A percentile compares a stretch with the other conserved stretches of the same genome.
These are phyloP conservation scores for Poecilia velifera DNA, from an alignment of 2,797 vertebrate genomes.

Conservation along the genomic window DNA sequence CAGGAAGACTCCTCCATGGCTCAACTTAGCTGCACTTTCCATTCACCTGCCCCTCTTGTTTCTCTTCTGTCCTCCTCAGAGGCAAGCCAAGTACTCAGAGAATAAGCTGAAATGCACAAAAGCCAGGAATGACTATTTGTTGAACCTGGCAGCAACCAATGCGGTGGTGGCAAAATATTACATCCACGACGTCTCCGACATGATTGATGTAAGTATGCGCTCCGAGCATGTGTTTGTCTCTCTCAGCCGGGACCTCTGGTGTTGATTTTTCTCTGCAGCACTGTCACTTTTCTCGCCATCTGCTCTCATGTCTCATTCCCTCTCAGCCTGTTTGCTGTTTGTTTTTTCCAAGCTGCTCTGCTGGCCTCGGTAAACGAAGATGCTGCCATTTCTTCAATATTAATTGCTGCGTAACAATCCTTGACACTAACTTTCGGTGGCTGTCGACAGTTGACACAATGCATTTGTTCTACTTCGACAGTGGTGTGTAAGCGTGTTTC, in stretches of 20 bases:
- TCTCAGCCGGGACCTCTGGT: conserved; percentile 60
- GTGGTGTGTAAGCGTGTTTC: conserved; percentile 7
- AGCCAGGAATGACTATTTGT: conserved; percentile 95
- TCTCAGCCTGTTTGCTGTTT: conserved; percentile 61
- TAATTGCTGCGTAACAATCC: conserved; percentile 36
- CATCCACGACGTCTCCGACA: conserved; percentile 97
- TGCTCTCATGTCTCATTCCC: conserved; percentile 49
- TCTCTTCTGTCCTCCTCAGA: conserved; percentile 80
- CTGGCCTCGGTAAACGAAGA: conserved; percentile 33
- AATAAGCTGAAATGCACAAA: conserved; percentile 99
- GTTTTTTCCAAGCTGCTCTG: conserved; percentile 54
- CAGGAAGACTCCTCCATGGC: conserved; percentile 19
- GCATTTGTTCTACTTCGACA: conserved; percentile 15
- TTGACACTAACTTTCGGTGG: conserved; percentile 29
- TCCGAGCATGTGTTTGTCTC: conserved; percentile 57
- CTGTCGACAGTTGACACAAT: conserved; percentile 22
- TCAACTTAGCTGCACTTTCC: conserved; percentile 34
- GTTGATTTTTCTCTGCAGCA: conserved; percentile 59
- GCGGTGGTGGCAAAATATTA: conserved; percentile 97
- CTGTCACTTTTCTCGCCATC: conserved; percentile 67
- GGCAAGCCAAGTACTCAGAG: conserved; percentile 98
- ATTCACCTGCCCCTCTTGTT: conserved; percentile 32
- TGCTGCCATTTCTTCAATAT: conserved; percentile 26
- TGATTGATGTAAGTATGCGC: conserved; percentile 92
- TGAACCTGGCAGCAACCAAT: conserved; percentile 96